Evolutionary conservation across 2,888 invertebrate genomes (phyloP), one percentile per base, ranked within the genome.

Genomic region (Clunio marinus): DNA sequence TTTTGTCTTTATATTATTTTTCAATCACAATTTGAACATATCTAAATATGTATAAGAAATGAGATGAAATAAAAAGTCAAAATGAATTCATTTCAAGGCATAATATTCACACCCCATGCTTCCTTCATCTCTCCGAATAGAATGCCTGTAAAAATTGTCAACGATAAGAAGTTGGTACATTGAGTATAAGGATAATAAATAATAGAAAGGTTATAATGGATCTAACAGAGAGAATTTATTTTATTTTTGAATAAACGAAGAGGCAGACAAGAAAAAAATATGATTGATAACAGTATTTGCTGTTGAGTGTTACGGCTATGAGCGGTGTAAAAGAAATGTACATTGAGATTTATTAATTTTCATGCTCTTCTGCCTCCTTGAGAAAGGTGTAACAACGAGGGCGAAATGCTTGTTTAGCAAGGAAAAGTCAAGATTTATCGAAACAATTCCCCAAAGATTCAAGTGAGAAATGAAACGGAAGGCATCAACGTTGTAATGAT

Each of bases 281-380:
- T 57, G 57, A 57, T 57, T 57, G 57, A 57, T 57, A 57, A 57
- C 27, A 24, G 57, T 51, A 51, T 51, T 51, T 51, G 51, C 20
- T 51, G 51, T 22, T 51, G 51, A 20, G 51, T 51, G 51, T 51
- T 51, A 51, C 22, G 51, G 20, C 57, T 57, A 22, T 51, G 24
- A 22, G 24, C 51, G 8, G 51, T 51, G 57, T 57, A 57, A 57
- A 20, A 57, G 57, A 57, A 57, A 27, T 57, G 57, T 57, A 57
- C 57, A 57, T 57, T 27, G 57, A 57, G 25, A 27, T 57, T 27
- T 57, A 57, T 57, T 57, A 57, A 57, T 57, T 57, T 27, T 27
- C 57, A 57, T 57, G 57, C 57, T 27, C n/a, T 57, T 27, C 4
- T 22, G 24, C 27, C 4, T n/a, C 5, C 25, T 57, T 22, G 20